These are phyloP conservation scores for Cassiopea xamachana DNA, from an alignment of 30 jellyfish, hydroid and myxozoan genomes.

Conservation along the genomic window DNA sequence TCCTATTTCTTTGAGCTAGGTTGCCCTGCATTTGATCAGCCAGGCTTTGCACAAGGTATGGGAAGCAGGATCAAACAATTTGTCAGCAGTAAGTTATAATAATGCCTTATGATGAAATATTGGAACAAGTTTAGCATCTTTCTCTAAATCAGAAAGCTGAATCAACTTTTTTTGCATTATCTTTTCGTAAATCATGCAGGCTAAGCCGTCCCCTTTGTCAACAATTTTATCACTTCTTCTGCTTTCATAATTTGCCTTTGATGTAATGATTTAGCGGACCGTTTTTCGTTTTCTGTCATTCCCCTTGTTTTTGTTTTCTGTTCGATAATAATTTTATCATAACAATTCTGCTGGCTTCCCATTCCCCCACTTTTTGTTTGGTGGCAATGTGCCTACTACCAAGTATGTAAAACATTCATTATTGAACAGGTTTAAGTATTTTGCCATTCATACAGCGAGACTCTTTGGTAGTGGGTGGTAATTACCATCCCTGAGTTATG, in stretches of 20 bases:
- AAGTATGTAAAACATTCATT: too few relatives aligned
- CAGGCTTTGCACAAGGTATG: not conserved
- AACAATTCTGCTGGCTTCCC: not conserved
- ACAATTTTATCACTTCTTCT: slow-evolving; percentile 17
- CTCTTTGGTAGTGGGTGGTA: too few relatives aligned
- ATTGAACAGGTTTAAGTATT: too few relatives aligned
- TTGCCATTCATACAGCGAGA: too few relatives aligned
- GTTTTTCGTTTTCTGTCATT: slow-evolving; percentile 48
- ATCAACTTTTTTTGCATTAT: slow-evolving; percentile 34
- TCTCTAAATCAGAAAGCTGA: slow-evolving; percentile 61
- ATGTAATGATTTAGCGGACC: slow-evolving; percentile 24
- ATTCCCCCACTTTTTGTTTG: too few relatives aligned
- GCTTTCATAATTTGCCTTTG: slow-evolving; percentile 19
- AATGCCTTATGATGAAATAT: slow-evolving; percentile 17
- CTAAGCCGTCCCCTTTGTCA: slow-evolving; percentile 15
- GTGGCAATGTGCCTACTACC: too few relatives aligned
- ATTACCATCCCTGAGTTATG: too few relatives aligned
- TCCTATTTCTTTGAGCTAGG: slow-evolving; percentile 24
- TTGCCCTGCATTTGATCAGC: slow-evolving; percentile 11
- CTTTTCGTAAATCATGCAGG: slow-evolving; percentile 29
- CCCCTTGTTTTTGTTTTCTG: slow-evolving; percentile 46
- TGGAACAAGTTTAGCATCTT: slow-evolving; percentile 13
- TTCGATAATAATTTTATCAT: slow-evolving; percentile 24
- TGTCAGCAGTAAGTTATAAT: not conserved
- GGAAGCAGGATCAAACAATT: not conserved